Conservation (phyloP, 2,888 invertebrate species). For the Steinernema scapterisci region DNA sequence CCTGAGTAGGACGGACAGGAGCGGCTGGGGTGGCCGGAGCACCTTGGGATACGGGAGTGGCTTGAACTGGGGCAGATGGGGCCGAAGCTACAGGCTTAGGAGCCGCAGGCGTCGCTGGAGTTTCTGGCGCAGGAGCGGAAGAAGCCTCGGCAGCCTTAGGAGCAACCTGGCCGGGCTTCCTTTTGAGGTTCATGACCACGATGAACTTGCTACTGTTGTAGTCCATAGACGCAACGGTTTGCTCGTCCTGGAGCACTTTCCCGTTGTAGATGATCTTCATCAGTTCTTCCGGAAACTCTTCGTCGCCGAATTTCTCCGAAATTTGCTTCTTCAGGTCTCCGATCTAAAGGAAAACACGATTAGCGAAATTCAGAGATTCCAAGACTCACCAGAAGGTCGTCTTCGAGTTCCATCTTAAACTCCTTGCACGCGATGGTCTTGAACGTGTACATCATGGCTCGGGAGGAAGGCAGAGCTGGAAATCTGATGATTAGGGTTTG, state of each 20-base stretch:
- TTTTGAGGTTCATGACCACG: slow-evolving; percentile 62
- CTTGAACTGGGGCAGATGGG: slow-evolving; percentile 15
- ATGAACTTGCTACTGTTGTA: slow-evolving; percentile 58
- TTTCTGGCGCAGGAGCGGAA: slow-evolving; percentile 55
- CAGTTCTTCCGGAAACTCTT: slow-evolving; percentile 47
- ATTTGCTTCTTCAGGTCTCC: slow-evolving; percentile 58
- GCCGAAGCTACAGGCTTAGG: slow-evolving; percentile 30
- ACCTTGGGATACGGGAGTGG: slow-evolving; percentile 33
- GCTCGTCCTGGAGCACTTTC: slow-evolving; percentile 56
- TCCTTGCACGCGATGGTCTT: slow-evolving; percentile 59
- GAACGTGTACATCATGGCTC: slow-evolving; percentile 53
- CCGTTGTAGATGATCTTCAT: slow-evolving; percentile 66
- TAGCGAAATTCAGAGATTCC: background rate
- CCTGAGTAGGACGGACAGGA: background rate
- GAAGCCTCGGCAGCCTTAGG: slow-evolving; percentile 54
- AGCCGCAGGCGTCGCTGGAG: slow-evolving; percentile 61
- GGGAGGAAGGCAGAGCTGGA: too few relatives aligned
- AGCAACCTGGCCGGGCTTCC: slow-evolving; percentile 32
- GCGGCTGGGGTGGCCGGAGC: background rate
- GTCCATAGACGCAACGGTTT: slow-evolving; percentile 48
- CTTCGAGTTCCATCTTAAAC: slow-evolving; percentile 56
- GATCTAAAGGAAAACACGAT: slow-evolving; percentile 42
- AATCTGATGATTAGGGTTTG: too few relatives aligned
- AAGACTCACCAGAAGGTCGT: slow-evolving; percentile 49
- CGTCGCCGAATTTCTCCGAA: slow-evolving; percentile 44